Base-by-base conservation (phyloP, 2,797 vertebrate genomes). In the Pampus argenteus region DNA sequence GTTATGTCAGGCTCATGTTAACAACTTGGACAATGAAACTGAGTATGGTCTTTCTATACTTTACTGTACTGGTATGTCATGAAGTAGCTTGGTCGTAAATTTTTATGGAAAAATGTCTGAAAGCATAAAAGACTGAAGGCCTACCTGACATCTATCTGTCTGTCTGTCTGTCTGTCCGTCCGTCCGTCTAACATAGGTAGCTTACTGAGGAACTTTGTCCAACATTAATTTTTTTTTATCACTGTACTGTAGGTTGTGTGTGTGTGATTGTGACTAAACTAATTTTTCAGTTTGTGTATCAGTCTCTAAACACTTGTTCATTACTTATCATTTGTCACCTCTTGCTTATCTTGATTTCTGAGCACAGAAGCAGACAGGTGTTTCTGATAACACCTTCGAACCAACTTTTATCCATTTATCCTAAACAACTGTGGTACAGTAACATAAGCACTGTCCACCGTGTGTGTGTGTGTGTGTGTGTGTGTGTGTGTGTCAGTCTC, bases 401-500 rank as follows among this genome's bases (percentile, higher is more conserved):
- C 85, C 78, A 74, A 85, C 76, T 74, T 84, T 74, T 73, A 87
- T 83, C 80, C 77, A 77, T 88, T 91, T 89, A 86, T 79, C 87
- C 86, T 60, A 83, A 86, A 85, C 90, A 90, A 93, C 86, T 90
- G 91, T 81, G 83, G 38, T 82, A 81, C 68, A 80, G 85, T 87
- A 91, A 87, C 79, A 89, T 54, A 76, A 83, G 70, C 87, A 79
- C 84, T 83, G 66, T 71, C 57, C 76, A 77, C 50, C 68, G 28
- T 72, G 50, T 64, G 44, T 20, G 63, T 78, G 42, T 74, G 28
- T 72, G 50, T 64, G 44, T 20, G 63, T 78, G 42, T 74, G 49
- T 66, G 48, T 70, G 50, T 68, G 64, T 61, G 65, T 71, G 44
- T 49, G 60, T 44, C 31, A 26, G 48, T 82, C 58, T 74, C 63